Evolutionary conservation across 2,888 invertebrate genomes (phyloP), one percentile per base, ranked within the genome.

Genomic region (Lepidochitona cinerea): DNA sequence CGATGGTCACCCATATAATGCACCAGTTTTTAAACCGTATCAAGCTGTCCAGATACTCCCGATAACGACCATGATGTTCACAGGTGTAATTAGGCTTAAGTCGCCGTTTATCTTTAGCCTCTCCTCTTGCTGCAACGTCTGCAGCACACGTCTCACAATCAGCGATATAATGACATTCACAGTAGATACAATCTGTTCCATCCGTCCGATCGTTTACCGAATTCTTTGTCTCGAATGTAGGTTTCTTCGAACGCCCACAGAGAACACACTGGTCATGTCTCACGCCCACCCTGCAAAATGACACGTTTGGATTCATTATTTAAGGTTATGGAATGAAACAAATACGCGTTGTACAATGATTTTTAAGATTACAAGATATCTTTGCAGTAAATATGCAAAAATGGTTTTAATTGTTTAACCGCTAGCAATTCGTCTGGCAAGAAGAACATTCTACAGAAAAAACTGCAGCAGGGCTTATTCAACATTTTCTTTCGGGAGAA

Each of bases 1-100:
- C 79, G 18, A 89, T 79, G 0, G 88, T 89, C 7, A 87, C 86
- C 83, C 84, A 82, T 26, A 89, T 84, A 54, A 89, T 88, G 69
- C 87, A 86, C 88, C 88, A 89, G 78, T 88, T 88, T 78, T 89
- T 89, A 29, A 66, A 66, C 18, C 66, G 66, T 35, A 86, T 85
- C 70, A 88, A 76, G 70, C 82, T 82, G 75, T 88, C 86, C 76
- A 87, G 83, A 72, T 88, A 88, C 54, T 76, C 78, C 37, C 85
- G 70, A 71, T 86, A 89, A 6, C 81, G 79, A 0, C 87, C 88
- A 71, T 89, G 89, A 5, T 83, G 85, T 1, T 79, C 75, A 73
- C 89, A 89, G 1, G 35, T 66, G 35, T 66, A 66, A 32, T 29
- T 59, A 4, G 59, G 59, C 32, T 59, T 59, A 2, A 59, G 32